phyloP scores from a whole-genome alignment of 2,888 invertebrate species.

The Vesta saturnalis region DNA sequence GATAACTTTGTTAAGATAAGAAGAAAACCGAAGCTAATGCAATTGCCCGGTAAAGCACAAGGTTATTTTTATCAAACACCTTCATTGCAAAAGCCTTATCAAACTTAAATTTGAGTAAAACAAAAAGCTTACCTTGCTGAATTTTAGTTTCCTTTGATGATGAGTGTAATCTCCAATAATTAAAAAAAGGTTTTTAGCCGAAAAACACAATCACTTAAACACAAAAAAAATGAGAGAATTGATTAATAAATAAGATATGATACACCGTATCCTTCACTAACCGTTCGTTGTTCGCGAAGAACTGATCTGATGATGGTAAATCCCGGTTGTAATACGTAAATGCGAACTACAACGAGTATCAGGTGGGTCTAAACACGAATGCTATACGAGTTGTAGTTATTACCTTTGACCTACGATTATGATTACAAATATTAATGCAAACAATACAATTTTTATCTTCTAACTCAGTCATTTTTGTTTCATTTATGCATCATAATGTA shows the following conservation, averaged over 20 bases:
- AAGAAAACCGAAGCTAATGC: too few relatives aligned
- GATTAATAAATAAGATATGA: conserved; percentile 53
- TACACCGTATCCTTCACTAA: conserved; percentile 50
- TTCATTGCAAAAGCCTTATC: too few relatives aligned
- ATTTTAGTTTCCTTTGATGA: too few relatives aligned
- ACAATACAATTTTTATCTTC: background rate
- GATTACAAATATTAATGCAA: background rate
- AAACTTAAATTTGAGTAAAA: too few relatives aligned
- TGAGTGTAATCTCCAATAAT: too few relatives aligned
- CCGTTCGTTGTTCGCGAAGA: conserved; percentile 47
- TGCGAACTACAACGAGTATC: conserved; percentile 27
- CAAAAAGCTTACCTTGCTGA: too few relatives aligned
- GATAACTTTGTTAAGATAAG: too few relatives aligned
- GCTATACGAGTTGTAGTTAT: conserved; percentile 24
- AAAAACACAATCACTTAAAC: conserved; percentile 37
- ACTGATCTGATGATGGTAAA: conserved; percentile 54
- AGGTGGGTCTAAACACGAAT: conserved; percentile 37
- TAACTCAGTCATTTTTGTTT: background rate
- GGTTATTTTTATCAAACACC: too few relatives aligned
- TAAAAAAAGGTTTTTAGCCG: too few relatives aligned
- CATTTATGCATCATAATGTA: background rate
- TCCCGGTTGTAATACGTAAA: conserved; percentile 31
- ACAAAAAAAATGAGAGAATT: conserved; percentile 45
- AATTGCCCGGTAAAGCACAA: too few relatives aligned
- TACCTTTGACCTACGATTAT: conserved; percentile 4